phyloP scores from a whole-genome alignment of 2,888 invertebrate species.

The Agrochola litura region DNA sequence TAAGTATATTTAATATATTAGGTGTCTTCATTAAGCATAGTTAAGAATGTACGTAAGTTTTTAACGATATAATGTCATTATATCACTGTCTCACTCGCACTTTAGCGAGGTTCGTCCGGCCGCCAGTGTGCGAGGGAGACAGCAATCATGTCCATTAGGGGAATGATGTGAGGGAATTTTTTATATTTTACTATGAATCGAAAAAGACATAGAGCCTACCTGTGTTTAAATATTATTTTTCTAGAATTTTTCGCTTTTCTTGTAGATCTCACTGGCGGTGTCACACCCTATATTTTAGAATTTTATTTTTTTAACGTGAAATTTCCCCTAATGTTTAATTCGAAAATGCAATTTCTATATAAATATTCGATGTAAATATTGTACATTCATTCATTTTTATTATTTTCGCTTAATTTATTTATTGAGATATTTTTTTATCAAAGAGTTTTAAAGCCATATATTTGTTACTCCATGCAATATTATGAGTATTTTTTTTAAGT shows the following conservation, averaged over 20 bases:
- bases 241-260: constrained; percentile 81
- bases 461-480: constrained; percentile 81
- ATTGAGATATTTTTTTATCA: constrained; percentile 85
- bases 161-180: constrained; percentile 87
- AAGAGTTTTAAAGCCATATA: constrained; percentile 85
- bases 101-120: constrained; percentile 38
- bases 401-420: constrained; percentile 86
- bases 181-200: constrained; percentile 90
- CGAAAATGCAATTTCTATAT: constrained; percentile 77
- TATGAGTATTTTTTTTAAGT: constrained; percentile 67
- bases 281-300: constrained; percentile 57
- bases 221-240: constrained; percentile 82
- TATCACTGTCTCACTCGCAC: constrained; percentile 78
- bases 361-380: constrained; percentile 90
- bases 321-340: constrained; percentile 72
- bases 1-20: constrained; percentile 89
- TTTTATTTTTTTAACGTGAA: constrained; percentile 59
- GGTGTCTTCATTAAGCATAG: constrained; percentile 87
- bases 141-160: constrained; percentile 87
- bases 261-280: constrained; percentile 79
- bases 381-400: constrained; percentile 85
- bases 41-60: constrained; percentile 88
- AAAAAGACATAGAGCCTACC: constrained; percentile 87
- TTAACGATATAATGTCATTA: constrained; percentile 86
- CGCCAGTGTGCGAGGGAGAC: constrained; percentile 74